Conservation (phyloP, 37 sponge, comb jelly and placozoan genomes). For the Chondrilla cf. caribensis region DNA sequence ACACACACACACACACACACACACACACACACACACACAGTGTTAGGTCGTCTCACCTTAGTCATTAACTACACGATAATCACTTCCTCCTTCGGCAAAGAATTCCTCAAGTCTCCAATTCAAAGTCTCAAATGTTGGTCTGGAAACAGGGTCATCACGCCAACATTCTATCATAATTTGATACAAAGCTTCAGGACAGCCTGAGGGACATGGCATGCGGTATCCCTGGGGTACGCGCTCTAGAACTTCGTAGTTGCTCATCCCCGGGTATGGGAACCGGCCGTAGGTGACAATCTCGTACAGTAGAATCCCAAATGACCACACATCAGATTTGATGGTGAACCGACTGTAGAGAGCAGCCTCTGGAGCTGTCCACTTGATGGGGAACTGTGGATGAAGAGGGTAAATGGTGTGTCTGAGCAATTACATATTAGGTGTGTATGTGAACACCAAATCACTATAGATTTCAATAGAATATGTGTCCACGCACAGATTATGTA, state of each 20-base stretch:
- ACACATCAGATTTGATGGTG: constrained; percentile 97
- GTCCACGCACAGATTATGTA: no score
- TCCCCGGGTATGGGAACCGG: constrained; percentile 93
- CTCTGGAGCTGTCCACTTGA: constrained; percentile 99
- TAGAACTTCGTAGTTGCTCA: constrained; percentile 95
- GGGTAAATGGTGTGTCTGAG: background rate
- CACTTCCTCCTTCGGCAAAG: constrained; percentile 40
- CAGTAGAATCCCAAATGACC: constrained; percentile 95
- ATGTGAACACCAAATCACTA: no score
- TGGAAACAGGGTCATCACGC: constrained; percentile 63
- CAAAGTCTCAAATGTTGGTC: constrained; percentile 92
- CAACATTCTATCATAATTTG: constrained; percentile 86
- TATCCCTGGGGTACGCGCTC: constrained; percentile 68
- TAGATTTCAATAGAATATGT: no score
- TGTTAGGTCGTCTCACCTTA: no score
- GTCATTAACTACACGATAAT: constrained; percentile 19
- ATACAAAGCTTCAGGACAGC: constrained; percentile 68
- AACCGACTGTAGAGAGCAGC: constrained; percentile 94
- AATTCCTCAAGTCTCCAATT: constrained; percentile 89
- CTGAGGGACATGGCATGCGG: constrained; percentile 75
- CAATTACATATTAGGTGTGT: no score
- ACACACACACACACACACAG: no score
- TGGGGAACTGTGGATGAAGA: constrained; percentile 85
- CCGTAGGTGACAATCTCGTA: constrained; percentile 97
- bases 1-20: no score